Evolutionary conservation across 2,888 invertebrate genomes (phyloP).

Genomic region (Metopia argyrocephala): DNA sequence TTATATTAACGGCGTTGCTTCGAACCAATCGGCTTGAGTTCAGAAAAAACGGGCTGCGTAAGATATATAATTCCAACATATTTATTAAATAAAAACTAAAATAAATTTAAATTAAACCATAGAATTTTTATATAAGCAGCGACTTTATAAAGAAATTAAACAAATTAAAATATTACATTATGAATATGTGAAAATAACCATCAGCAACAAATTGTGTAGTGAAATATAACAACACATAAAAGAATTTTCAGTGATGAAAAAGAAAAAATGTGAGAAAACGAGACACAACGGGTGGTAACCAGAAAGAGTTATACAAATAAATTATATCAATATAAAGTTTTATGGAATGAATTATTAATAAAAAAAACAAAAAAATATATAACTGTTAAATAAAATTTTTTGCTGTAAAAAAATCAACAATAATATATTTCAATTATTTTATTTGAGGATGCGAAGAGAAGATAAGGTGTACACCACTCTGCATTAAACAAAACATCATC

Average conservation of each 20-base stretch:
- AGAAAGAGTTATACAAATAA: not conserved
- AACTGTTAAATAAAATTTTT: not conserved
- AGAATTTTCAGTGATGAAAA: constrained; percentile 37
- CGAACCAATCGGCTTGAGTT: not conserved
- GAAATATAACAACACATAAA: constrained; percentile 25
- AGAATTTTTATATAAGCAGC: not conserved
- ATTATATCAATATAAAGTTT: not conserved
- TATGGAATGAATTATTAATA: not conserved
- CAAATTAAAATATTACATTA: constrained; percentile 24
- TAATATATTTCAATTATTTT: constrained; percentile 23
- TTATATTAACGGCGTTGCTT: not conserved
- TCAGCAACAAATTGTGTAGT: constrained; percentile 33
- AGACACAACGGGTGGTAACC: constrained; percentile 21
- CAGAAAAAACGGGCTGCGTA: constrained; percentile 34
- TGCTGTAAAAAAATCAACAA: constrained; percentile 47
- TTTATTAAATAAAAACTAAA: constrained; percentile 17
- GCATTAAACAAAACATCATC: constrained; percentile 57
- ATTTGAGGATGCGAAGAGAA: constrained; percentile 56
- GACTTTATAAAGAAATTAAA: constrained; percentile 16
- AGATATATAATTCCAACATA: constrained; percentile 40
- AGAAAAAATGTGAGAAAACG: constrained; percentile 2
- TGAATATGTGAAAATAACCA: constrained; percentile 45
- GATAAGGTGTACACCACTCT: constrained; percentile 57
- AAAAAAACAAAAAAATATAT: not conserved
- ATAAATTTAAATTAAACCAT: not conserved